Evolutionary conservation across 2,888 invertebrate genomes (phyloP).

Genomic region (Cosmorhoe ocellata): DNA sequence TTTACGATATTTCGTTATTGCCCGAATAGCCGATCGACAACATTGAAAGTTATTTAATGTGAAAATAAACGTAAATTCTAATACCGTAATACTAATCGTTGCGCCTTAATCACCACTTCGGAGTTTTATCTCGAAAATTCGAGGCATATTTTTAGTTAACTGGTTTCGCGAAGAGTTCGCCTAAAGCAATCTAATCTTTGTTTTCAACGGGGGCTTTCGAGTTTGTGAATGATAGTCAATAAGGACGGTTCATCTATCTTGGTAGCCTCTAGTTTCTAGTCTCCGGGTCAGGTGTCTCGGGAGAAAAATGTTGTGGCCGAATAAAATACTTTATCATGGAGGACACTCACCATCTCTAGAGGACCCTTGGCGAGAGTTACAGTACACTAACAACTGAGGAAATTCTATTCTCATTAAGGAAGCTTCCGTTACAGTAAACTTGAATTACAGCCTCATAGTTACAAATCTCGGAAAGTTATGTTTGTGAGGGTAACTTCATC

Average conservation of each 20-base stretch:
- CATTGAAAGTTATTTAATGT: slow-evolving; percentile 22
- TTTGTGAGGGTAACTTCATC: slow-evolving; percentile 36
- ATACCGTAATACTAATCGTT: slow-evolving; percentile 14
- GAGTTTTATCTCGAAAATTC: slow-evolving; percentile 17
- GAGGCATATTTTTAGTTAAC: slow-evolving; percentile 11
- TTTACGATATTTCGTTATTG: slow-evolving; percentile 23
- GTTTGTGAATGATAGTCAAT: slow-evolving; percentile 17
- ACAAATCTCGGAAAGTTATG: slow-evolving; percentile 33
- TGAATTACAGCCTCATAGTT: slow-evolving; percentile 29
- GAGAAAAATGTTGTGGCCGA: slow-evolving; percentile 28
- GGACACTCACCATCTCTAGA: slow-evolving; percentile 27
- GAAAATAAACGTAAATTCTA: slow-evolving; percentile 15
- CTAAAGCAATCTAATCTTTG: slow-evolving; percentile 15
- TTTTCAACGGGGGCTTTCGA: slow-evolving; percentile 14
- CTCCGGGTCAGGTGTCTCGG: slow-evolving; percentile 29
- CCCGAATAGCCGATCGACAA: slow-evolving; percentile 4
- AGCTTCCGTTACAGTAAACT: slow-evolving; percentile 31
- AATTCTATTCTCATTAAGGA: slow-evolving; percentile 35
- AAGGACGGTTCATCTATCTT: slow-evolving; percentile 18
- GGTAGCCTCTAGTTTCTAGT: slow-evolving; percentile 14
- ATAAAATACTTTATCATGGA: slow-evolving; percentile 28
- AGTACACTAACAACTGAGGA: slow-evolving; percentile 26
- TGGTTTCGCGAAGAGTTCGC: slow-evolving; percentile 8
- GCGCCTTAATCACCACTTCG: slow-evolving; percentile 15
- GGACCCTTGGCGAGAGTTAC: slow-evolving; percentile 29